Conservation (phyloP, 2,113 vertebrate species). For the Chrysemys picta region DNA sequence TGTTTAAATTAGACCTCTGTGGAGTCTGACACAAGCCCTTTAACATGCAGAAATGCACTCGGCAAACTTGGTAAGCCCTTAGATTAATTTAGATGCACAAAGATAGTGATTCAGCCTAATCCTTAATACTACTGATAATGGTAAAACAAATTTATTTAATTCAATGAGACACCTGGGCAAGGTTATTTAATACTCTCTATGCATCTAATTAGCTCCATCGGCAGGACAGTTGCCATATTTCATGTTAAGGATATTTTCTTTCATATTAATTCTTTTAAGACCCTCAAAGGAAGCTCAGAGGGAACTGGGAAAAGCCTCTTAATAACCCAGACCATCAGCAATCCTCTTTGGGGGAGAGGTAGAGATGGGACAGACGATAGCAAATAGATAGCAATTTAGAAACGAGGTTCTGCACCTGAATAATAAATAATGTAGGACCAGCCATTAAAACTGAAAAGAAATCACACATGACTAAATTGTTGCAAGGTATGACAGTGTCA, state of each 20-base stretch:
- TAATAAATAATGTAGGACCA: constrained; percentile 9
- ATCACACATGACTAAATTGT: neutral
- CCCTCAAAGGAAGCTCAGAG: constrained; percentile 18
- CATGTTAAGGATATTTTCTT: constrained; percentile 31
- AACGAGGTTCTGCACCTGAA: neutral
- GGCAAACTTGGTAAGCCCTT: constrained; percentile 52
- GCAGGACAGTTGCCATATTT: constrained; percentile 40
- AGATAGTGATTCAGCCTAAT: constrained; percentile 53
- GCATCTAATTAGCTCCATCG: constrained; percentile 52
- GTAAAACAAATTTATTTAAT: constrained; percentile 69
- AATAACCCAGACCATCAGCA: constrained; percentile 54
- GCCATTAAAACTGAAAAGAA: constrained; percentile 10
- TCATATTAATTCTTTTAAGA: constrained; percentile 52
- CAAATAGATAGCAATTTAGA: constrained; percentile 42
- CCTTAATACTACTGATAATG: constrained; percentile 30
- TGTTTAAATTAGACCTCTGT: constrained; percentile 11
- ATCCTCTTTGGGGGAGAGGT: neutral
- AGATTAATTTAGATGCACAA: constrained; percentile 66
- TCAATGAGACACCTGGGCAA: constrained; percentile 59
- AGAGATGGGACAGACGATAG: neutral
- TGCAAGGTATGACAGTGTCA: constrained; percentile 8
- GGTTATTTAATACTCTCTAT: constrained; percentile 56
- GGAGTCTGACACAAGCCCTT: constrained; percentile 31
- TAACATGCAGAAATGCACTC: constrained; percentile 46
- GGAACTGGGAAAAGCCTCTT: constrained; percentile 17